Percentiles rank a stretch among this genome's conserved stretches.
Evolutionary conservation across 2,888 invertebrate genomes (phyloP).

Genomic region (Heterodera filipjevi): DNA sequence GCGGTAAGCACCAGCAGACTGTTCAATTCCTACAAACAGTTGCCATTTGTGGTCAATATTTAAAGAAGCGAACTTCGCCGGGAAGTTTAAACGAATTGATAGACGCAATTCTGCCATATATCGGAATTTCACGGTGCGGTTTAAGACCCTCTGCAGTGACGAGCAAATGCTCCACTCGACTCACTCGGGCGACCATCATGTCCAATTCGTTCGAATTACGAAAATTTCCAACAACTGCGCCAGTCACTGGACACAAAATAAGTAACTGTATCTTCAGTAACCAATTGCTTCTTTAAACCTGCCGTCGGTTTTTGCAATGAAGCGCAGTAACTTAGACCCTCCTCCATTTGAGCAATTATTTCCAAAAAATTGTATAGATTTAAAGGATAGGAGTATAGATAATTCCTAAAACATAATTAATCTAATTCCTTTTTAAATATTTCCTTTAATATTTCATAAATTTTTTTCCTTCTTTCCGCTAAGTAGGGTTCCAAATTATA

Average conservation of each 20-base stretch:
- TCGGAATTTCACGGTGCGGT: constrained; percentile 88
- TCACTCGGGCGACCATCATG: constrained; percentile 88
- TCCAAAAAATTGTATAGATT: background rate
- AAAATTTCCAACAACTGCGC: constrained; percentile 80
- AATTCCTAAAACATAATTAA: too few species aligned
- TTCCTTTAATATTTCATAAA: too few species aligned
- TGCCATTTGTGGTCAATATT: too few species aligned
- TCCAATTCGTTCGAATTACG: constrained; percentile 81
- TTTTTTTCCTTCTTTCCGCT: too few species aligned
- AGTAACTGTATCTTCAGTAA: background rate
- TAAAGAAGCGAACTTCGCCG: constrained; percentile 66
- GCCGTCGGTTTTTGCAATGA: constrained; percentile 26
- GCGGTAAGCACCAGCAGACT: constrained; percentile 88
- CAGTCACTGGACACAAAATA: constrained; percentile 71
- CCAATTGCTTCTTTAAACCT: background rate
- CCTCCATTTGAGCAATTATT: background rate
- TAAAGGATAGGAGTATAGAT: too few species aligned
- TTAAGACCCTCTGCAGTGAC: constrained; percentile 93
- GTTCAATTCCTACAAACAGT: constrained; percentile 77
- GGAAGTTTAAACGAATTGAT: constrained; percentile 90
- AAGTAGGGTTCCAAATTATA: too few species aligned
- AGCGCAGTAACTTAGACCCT: constrained; percentile 14
- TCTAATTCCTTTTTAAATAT: too few species aligned
- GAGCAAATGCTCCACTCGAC: constrained; percentile 66
- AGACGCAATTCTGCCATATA: constrained; percentile 85